Base-by-base conservation (phyloP, 2,888 invertebrate species). In the Caenorhabditis angaria region DNA sequence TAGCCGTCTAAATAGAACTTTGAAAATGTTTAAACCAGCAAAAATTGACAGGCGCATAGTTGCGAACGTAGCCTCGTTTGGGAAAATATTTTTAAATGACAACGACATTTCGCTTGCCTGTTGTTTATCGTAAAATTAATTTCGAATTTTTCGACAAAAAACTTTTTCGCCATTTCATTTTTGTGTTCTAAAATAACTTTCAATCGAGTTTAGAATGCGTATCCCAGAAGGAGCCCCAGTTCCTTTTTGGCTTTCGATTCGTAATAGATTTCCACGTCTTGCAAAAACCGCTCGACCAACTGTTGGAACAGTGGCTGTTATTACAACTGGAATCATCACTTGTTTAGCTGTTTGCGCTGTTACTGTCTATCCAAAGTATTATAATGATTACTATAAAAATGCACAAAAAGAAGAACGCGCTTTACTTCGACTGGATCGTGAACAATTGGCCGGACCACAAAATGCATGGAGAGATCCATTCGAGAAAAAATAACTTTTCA, bases 391-490 rank as follows among this genome's bases (percentile, higher is more conserved):
- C 67, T 84, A 84, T 65, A 73, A 80, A 62, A 71, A 82, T 41
- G 80, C 75, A 1, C 84, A 84, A 69, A 70, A 66, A 55, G 77
- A 81, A 62, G 83, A 84, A 64, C 67, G 84, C 48, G 79, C 84
- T 18, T 58, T 78, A 20, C 61, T 84, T 29, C 70, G 77, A 48
- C 77, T 77, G 22, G 65, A 72, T 6, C 70, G 78, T 14, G 84
- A 84, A 61, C 72, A 83, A 22, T 59, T 79, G 48, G 84, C 84
- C 14, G 75, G 80, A 10, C 72, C 74, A 6, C 82, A 83, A 48
- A 76, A 77, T 27, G 78, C 77, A 14, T 84, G 84, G 84, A 67
- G 66, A 18, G 84, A 84, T 73, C 84, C 84, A 6, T 84, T 84
- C 65, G 81, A 78, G 6, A 69, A 71, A 41, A 80, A 81, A 66